Base-by-base conservation (phyloP, 2,113 vertebrate species). In the Zootoca vivipara region DNA sequence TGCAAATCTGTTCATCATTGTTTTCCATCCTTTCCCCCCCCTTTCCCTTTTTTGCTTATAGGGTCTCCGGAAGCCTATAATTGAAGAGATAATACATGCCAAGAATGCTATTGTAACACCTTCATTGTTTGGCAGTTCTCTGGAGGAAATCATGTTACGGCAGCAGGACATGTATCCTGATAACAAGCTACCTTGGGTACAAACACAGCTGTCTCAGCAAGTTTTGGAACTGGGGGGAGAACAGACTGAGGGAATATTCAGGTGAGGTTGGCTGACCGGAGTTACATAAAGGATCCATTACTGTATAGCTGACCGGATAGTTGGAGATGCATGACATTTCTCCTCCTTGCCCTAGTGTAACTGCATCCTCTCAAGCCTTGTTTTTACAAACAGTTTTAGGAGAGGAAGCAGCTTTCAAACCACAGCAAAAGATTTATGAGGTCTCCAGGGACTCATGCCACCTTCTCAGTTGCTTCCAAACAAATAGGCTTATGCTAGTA, bases 211-310 rank as follows among this genome's bases (percentile, higher is more conserved):
- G 0, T 98, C 98, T 0, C 97, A 98, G 95, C 98, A 98, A 42
- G 98, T 98, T 52, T 95, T 98, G 88, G 97, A 97, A 46, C 93
- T 98, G 91, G 98, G 97, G 12, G 98, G 98, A 72, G 97, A 98
- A 75, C 97, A 98, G 93, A 97, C 98, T 0, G 98, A 98, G 92
- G 98, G 98, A 77, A 98, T 98, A 95, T 98, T 98, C 96, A 98
- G 98, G 98, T 98, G 92, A 96, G 95, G 24, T 87, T 85, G 9
- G 72, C 42, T 33, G 9, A 38, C 22, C 58, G 15, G 24, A 58
- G 80, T 46, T 83, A 26, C 30, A 33, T 82, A 40, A 16, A 0
- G 0, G 7, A 85, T 30, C 38, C 42, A 83, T 65, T 24, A 40
- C 46, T 72, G 38, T 26, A 73, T 6, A 58, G 16, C 26, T 81